Conservation (phyloP, 2,797 vertebrate genomes). For the Neopelma chrysocephalum region DNA sequence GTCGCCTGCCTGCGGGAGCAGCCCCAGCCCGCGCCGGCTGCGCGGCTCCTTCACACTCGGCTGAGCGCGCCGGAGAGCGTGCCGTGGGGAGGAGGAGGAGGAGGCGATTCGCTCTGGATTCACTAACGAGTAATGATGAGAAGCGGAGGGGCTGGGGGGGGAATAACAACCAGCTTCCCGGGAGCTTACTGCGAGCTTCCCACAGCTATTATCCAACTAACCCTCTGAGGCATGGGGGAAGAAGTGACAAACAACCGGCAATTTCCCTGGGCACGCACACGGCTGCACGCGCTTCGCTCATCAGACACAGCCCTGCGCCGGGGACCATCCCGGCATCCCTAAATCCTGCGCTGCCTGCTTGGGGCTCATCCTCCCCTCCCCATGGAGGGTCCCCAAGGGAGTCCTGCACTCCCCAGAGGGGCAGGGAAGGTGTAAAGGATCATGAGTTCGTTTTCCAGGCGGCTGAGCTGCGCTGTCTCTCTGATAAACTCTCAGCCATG, state of each 20-base stretch:
- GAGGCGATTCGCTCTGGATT: not conserved
- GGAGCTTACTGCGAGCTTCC: not conserved
- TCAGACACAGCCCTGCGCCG: not conserved
- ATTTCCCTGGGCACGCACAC: not conserved
- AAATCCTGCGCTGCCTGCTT: accelerated
- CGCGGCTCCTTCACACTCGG: slow-evolving; percentile 26
- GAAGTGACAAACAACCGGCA: slow-evolving; percentile 5
- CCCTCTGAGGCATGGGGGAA: not conserved
- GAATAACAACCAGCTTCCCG: not conserved
- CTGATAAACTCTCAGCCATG: slow-evolving; percentile 52
- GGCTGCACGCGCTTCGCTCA: not conserved
- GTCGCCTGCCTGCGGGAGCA: not conserved
- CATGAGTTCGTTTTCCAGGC: not conserved
- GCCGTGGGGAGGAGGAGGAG: not conserved
- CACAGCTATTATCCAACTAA: not conserved
- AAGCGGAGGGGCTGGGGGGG: not conserved
- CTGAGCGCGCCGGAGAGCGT: not conserved
- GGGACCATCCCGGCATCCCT: not conserved
- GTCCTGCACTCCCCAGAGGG: not conserved
- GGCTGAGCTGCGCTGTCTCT: slow-evolving; percentile 39
- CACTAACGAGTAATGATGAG: slow-evolving; percentile 5
- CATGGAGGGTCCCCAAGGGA: accelerated
- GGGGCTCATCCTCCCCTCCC: accelerated
- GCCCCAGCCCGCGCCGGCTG: not conserved
- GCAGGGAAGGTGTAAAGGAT: not conserved